Evolutionary conservation across 1,140 invertebrate species (phyloP), one percentile per base, ranked within the genome.

Genomic region (Pantala flavescens): DNA sequence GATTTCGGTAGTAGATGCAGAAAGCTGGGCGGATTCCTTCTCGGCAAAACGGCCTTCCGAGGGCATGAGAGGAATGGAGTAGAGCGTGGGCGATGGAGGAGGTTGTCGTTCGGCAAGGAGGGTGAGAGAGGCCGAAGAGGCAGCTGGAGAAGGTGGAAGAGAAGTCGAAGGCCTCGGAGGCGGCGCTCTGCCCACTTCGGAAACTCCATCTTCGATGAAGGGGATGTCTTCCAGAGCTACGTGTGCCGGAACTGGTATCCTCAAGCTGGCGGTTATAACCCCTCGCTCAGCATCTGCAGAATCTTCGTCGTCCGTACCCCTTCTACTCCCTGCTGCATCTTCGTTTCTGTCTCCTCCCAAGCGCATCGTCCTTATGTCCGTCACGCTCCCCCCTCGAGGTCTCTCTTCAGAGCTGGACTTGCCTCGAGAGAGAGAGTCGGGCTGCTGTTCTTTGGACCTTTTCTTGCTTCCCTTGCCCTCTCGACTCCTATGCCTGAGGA

Each of bases 241-340:
- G 55, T 82, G 78, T 21, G 82, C 79, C 77, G 86, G 83, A 83
- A 89, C 84, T 0, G 91, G 90, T 80, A 94, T 91, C 76, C 90
- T 92, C 7, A 94, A 85, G 77, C 90, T 93, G 0, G 91, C 92
- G 0, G 90, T 93, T 77, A 95, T 92, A 7, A 93, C 88, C 79
- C 89, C 88, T 78, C 10, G 77, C 76, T 74, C 36, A 72, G 63
- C 36, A 7, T 23, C 23, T 3, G 49, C 77, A 0, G 74, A 42
- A 24, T 72, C 71, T 14, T 7, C 63, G 43, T 21, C 72, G 74
- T 74, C 36, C 73, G 76, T 71, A 71, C 73, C 72, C 70, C 72
- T 23, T 73, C 77, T 24, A 71, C 73, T 42, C 70, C 77, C 76
- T 72, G 71, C 55, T 7, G 63, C 43, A 12, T 71, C 24, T 71